These are phyloP conservation scores for Lycodopsis pacificus DNA, from an alignment of 2,797 vertebrate species.

Conservation along the genomic window DNA sequence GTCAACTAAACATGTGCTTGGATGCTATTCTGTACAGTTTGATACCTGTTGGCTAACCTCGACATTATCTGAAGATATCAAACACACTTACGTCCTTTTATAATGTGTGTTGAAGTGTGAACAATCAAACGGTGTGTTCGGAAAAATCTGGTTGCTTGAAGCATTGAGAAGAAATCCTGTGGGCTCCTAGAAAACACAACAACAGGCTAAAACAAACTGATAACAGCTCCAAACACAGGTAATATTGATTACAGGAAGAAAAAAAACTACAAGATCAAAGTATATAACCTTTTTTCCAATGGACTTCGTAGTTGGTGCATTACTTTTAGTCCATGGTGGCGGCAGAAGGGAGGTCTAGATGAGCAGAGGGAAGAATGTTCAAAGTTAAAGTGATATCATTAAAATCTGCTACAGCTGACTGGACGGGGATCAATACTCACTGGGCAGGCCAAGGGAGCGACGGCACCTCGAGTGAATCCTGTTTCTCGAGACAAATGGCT, in stretches of 20 bases:
- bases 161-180: constrained; percentile 69
- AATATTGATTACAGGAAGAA: too few species aligned
- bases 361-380: constrained; percentile 28
- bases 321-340: constrained; percentile 8
- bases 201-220: constrained; percentile 1
- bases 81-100: constrained; percentile 63
- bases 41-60: not conserved
- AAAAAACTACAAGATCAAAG: not conserved
- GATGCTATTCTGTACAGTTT: not conserved
- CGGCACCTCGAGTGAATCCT: constrained; percentile 66
- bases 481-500: constrained; percentile 53
- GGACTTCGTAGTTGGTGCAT: constrained; percentile 5
- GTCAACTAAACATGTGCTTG: not conserved
- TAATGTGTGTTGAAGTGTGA: constrained; percentile 73
- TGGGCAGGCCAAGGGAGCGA: constrained; percentile 42
- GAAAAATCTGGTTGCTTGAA: constrained; percentile 48
- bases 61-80: constrained; percentile 7
- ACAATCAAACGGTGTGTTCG: constrained; percentile 45
- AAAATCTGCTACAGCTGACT: not conserved
- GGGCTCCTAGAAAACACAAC: constrained; percentile 63
- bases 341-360: constrained; percentile 50
- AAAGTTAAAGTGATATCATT: constrained; percentile 2
- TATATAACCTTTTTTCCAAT: constrained; percentile 65
- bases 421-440: constrained; percentile 59
- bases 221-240: not conserved